These are phyloP conservation scores for Agonopterix heracliana DNA, from an alignment of 2,888 invertebrate genomes.

Conservation along the genomic window DNA sequence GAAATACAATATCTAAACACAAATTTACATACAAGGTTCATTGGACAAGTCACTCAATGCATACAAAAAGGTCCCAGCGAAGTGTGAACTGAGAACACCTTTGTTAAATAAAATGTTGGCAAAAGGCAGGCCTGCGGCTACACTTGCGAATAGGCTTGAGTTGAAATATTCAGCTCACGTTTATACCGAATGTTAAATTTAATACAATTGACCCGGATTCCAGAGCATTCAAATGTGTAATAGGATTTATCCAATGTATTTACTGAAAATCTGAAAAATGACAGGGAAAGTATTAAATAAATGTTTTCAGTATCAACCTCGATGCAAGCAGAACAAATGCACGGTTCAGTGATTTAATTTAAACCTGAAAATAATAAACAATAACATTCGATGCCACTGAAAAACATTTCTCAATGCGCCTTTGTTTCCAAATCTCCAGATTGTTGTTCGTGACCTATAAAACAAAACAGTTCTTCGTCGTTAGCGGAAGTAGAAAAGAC, in stretches of 20 bases:
- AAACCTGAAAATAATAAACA: too few species aligned
- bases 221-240: constrained; percentile 41
- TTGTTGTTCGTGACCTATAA: too few species aligned
- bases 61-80: constrained; percentile 29
- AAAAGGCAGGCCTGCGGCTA: constrained; percentile 1
- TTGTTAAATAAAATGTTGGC: constrained; percentile 22
- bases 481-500: too few species aligned
- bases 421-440: too few species aligned
- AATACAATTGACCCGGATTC: constrained; percentile 30
- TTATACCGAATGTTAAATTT: not conserved
- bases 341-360: too few species aligned
- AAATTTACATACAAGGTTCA: constrained; percentile 26
- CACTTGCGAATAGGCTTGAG: constrained; percentile 10
- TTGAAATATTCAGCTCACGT: constrained; percentile 37
- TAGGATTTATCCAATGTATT: constrained; percentile 25
- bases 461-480: too few species aligned
- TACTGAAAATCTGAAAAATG: too few species aligned
- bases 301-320: too few species aligned
- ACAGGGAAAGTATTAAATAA: too few species aligned
- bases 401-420: too few species aligned
- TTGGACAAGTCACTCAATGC: constrained; percentile 33
- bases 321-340: too few species aligned
- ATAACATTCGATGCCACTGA: too few species aligned
- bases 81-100: constrained; percentile 30
- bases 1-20: constrained; percentile 9